Evolutionary conservation across 2,888 invertebrate species (phyloP), one percentile per base, ranked within the genome.

Genomic region (Halocaridina rubra): DNA sequence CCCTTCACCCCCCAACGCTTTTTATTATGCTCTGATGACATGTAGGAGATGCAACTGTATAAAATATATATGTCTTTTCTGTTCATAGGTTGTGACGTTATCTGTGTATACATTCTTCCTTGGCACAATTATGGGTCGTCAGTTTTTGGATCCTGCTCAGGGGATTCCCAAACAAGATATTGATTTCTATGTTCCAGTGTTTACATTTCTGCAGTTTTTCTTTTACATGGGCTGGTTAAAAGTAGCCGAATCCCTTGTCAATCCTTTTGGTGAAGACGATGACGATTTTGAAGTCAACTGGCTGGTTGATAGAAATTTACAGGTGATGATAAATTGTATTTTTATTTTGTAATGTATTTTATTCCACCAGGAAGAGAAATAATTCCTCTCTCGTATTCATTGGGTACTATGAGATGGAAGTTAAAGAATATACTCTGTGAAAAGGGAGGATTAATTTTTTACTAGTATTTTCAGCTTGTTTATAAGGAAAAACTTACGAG

Each of bases 191-290:
- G 95, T 98, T 90, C 98, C 98, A 0, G 93, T 97, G 84, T 97
- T 98, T 91, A 96, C 97, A 0, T 94, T 96, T 27, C 91, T 98
- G 79, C 93, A 98, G 96, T 97, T 97, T 90, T 95, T 96, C 90
- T 97, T 97, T 92, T 97, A 97, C 92, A 95, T 97, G 89, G 97
- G 97, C 39, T 97, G 97, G 97, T 91, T 97, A 88, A 97, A 97
- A 93, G 97, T 97, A 22, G 97, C 97, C 39, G 97, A 98, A 91
- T 97, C 97, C 84, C 92, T 98, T 88, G 97, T 97, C 89, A 97
- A 97, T 92, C 97, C 97, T 8, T 97, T 97, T 90, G 97, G 97
- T 19, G 97, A 97, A 92, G 97, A 97, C 90, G 97, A 97, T 90
- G 97, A 97, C 90, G 97, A 97, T 90, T 97, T 97, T 89, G 97